Base-by-base conservation (phyloP, 2,113 vertebrate genomes). In the Syngnathus scovelli region DNA sequence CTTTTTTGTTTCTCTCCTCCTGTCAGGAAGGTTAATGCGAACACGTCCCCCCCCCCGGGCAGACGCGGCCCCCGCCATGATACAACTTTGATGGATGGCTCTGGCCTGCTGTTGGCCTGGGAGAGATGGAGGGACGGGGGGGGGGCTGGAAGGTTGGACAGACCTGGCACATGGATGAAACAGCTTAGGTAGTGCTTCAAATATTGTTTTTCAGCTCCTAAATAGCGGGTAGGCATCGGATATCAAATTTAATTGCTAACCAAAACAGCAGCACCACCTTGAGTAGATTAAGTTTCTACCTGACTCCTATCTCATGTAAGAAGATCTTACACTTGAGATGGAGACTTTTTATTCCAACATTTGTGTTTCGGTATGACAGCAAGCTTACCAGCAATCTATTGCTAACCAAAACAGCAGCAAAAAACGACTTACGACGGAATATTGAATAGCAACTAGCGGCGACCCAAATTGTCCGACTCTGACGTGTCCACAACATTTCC, bases 81-180 rank as follows among this genome's bases (percentile, higher is more conserved):
- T 78, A 79, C 79, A 82, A 83, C 62, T 36, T 68, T 86, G 86
- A 89, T 83, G 71, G 82, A 86, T 86, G 41, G 78, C 67, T 78
- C 63, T 71, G 67, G 75, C 68, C 52, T 2, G 49, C 12, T 7
- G 60, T 66, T 77, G 67, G 76, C 76, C 68, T 54, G 72, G 46
- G 74, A 76, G 71, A 67, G 23, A 61, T 16, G 66, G 13, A 19
- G n/a, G 16, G 7, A 54, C n/a, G 1, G 60, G 19, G 33, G 46
- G 16, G 16, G n/a, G 18, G 13, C 27, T 0, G 61, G 69, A 33
- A 67, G 74, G 39, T 7, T 36, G 38, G 11, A 59, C 48, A 64
- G 67, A 85, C 72, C 88, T 90, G 88, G 74, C 67, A 78, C 67
- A 71, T 87, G 89, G 83, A 87, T 86, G 84, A 59, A 39, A 69